Percentiles rank a stretch among this genome's conserved stretches.
Conservation (phyloP, 2,797 vertebrate genomes). For the Acipenser oxyrinchus region DNA sequence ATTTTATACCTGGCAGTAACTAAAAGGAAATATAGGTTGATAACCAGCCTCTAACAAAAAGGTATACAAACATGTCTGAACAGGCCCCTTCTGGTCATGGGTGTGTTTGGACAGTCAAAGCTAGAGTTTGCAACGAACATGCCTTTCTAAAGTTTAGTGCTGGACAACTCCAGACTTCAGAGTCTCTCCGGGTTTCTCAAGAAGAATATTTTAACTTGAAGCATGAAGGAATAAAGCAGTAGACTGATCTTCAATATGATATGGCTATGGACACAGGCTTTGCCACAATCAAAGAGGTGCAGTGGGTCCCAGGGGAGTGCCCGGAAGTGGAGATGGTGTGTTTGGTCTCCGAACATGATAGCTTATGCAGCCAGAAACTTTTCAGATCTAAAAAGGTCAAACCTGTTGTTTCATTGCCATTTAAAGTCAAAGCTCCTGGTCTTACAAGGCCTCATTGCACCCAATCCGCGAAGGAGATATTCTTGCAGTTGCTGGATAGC, state of each 20-base stretch:
- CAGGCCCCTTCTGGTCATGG: not conserved
- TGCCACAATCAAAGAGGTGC: slow-evolving; percentile 40
- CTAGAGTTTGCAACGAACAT: not conserved
- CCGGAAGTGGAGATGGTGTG: slow-evolving; percentile 30
- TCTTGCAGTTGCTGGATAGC: slow-evolving; percentile 43
- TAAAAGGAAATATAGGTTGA: not conserved
- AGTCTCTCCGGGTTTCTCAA: not conserved
- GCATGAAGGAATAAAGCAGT: not conserved
- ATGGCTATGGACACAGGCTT: slow-evolving; percentile 41
- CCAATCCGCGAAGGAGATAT: slow-evolving; percentile 36
- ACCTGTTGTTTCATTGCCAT: slow-evolving; percentile 9
- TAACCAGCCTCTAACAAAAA: not conserved
- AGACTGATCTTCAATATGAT: slow-evolving; percentile 13
- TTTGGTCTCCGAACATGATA: slow-evolving; percentile 21
- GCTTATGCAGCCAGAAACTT: slow-evolving; percentile 44
- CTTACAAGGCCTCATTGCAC: slow-evolving; percentile 33
- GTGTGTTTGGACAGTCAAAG: not conserved
- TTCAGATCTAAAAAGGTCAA: slow-evolving; percentile 44
- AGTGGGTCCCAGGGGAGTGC: slow-evolving; percentile 52
- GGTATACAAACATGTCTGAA: not conserved
- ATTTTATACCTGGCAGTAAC: not conserved
- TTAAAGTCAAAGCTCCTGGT: slow-evolving; percentile 19
- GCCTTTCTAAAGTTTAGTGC: not conserved
- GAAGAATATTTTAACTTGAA: not conserved
- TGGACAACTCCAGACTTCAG: not conserved